phyloP scores from a whole-genome alignment of 2,113 vertebrate species.

The Haemorhous mexicanus region DNA sequence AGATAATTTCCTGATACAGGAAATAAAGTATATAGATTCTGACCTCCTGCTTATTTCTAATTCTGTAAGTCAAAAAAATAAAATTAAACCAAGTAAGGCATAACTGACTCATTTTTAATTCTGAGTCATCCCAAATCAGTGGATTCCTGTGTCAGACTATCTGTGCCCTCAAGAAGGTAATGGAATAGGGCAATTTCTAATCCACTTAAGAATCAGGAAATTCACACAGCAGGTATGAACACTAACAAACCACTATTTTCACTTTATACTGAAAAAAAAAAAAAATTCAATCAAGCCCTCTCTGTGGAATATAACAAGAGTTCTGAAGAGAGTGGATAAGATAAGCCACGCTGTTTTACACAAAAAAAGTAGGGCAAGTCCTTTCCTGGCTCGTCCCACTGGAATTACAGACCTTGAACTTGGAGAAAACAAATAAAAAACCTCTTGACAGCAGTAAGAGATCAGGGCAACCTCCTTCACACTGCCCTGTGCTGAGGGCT shows the following conservation, averaged over 20 bases:
- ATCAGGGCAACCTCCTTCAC: neutral
- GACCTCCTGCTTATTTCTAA: neutral
- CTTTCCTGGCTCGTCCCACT: neutral
- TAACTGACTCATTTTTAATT: constrained; percentile 13
- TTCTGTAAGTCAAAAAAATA: neutral
- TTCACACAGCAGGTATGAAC: neutral
- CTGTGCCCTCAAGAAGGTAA: neutral
- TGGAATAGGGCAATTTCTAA: neutral
- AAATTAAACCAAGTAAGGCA: neutral
- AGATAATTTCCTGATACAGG: neutral
- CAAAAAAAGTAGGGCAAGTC: neutral
- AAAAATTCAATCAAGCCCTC: neutral
- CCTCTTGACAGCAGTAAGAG: neutral
- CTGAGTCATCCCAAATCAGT: neutral
- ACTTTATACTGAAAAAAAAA: neutral
- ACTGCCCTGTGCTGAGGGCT: neutral
- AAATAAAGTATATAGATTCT: neutral
- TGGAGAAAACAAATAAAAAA: neutral
- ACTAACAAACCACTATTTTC: neutral
- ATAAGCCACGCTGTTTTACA: neutral
- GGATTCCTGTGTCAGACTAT: constrained; percentile 9
- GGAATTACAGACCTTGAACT: neutral
- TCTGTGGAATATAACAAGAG: neutral
- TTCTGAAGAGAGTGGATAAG: neutral
- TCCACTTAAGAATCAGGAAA: neutral